Conservation (phyloP, 1,140 invertebrate genomes). For the Pissodes strobi region DNA sequence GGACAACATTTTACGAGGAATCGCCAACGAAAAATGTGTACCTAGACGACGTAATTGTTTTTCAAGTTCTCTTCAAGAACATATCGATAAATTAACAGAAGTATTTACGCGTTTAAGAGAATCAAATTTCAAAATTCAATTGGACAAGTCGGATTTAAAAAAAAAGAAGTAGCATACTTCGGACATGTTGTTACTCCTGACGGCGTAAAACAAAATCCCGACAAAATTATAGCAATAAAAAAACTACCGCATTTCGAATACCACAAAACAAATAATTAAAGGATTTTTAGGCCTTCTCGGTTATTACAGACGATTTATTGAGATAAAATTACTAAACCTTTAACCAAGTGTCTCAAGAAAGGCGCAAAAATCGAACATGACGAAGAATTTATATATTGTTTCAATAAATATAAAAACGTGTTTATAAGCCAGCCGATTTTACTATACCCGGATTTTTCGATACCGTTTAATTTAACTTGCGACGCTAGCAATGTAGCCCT, state of each 20-base stretch:
- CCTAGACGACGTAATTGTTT: slow-evolving; percentile 45
- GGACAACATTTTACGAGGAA: too few species aligned
- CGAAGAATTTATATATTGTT: slow-evolving; percentile 20
- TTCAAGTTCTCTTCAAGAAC: too few species aligned
- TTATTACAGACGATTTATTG: slow-evolving; percentile 29
- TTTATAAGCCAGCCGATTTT: slow-evolving; percentile 38
- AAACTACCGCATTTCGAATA: slow-evolving; percentile 40
- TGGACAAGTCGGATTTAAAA: slow-evolving; percentile 46
- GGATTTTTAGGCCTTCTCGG: too few species aligned
- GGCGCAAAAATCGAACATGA: too few species aligned
- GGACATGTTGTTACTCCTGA: slow-evolving; percentile 46
- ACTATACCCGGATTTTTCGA: slow-evolving; percentile 44
- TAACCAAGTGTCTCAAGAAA: too few species aligned
- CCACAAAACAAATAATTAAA: slow-evolving; percentile 34
- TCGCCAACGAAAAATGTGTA: slow-evolving; percentile 45
- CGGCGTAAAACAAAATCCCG: slow-evolving; percentile 35
- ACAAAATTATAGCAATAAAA: slow-evolving; percentile 38
- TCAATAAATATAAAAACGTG: slow-evolving; percentile 32
- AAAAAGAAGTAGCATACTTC: slow-evolving; percentile 53
- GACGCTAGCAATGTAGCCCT: too few species aligned
- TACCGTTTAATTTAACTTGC: slow-evolving; percentile 47
- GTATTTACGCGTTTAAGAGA: too few species aligned
- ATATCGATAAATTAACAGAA: too few species aligned
- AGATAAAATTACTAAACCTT: too few species aligned
- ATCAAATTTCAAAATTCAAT: too few species aligned